Percentiles rank a stretch among this genome's conserved stretches.
Conservation (phyloP, 2,797 vertebrate genomes). For the Acrossocheilus wenchowensis region DNA sequence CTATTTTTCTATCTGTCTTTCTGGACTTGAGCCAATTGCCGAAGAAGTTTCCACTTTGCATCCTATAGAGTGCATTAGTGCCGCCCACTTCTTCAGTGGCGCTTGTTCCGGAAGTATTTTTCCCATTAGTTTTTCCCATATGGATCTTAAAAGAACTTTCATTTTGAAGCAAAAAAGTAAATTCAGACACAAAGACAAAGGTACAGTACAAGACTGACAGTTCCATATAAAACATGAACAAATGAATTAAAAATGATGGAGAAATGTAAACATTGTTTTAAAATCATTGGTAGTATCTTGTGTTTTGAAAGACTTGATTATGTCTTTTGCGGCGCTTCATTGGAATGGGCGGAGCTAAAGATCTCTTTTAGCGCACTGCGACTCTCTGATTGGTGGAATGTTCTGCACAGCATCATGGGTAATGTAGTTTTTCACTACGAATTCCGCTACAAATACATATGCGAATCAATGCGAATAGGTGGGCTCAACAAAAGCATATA, state of each 20-base stretch:
- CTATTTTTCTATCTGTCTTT: conserved; percentile 43
- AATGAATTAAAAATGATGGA: too few relatives aligned
- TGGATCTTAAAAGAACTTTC: too few relatives aligned
- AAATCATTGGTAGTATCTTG: too few relatives aligned
- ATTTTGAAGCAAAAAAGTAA: too few relatives aligned
- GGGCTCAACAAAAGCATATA: background rate
- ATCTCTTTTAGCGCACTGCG: background rate
- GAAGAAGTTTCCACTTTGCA: background rate
- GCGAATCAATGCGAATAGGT: background rate
- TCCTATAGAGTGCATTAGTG: background rate
- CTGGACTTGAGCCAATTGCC: background rate
- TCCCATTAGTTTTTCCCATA: background rate
- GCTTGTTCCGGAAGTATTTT: background rate
- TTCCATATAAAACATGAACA: too few relatives aligned
- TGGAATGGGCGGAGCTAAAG: background rate
- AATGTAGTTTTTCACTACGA: background rate
- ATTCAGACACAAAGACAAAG: too few relatives aligned
- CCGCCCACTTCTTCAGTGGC: background rate
- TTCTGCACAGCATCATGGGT: background rate
- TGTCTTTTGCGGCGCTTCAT: too few relatives aligned
- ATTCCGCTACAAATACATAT: too few relatives aligned
- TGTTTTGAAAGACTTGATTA: background rate
- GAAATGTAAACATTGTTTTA: too few relatives aligned
- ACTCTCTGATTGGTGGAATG: background rate
- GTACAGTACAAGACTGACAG: too few relatives aligned